Evolutionary conservation across 2,113 vertebrate species (phyloP).

Genomic region (Planiliza haematocheilus): DNA sequence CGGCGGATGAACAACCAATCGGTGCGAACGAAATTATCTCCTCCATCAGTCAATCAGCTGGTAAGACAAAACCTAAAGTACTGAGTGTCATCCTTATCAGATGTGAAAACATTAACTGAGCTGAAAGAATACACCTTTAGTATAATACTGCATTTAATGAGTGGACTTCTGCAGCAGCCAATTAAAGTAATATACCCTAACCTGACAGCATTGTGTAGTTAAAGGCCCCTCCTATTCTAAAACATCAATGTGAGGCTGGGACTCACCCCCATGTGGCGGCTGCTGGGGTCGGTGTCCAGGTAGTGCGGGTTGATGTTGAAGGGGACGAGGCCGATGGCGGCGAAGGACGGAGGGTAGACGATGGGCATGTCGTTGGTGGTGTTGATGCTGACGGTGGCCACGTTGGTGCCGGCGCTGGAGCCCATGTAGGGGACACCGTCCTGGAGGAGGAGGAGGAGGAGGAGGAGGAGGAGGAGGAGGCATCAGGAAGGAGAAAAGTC

Average conservation of each 20-base stretch:
- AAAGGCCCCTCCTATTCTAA: no score
- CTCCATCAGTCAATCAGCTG: background rate
- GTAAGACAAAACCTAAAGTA: no score
- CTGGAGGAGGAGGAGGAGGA: constrained; percentile 53
- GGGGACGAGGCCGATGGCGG: constrained; percentile 87
- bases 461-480: no score
- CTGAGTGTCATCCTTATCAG: no score
- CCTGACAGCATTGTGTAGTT: no score
- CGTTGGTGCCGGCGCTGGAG: constrained; percentile 89
- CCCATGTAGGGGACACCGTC: constrained; percentile 90
- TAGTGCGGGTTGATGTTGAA: constrained; percentile 94
- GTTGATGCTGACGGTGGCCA: constrained; percentile 88
- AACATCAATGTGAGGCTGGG: no score
- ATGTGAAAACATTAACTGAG: background rate
- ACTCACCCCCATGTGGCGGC: constrained; percentile 90
- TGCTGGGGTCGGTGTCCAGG: constrained; percentile 84
- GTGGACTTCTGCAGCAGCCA: no score
- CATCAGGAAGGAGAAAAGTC: no score
- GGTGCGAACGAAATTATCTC: background rate
- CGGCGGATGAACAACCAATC: background rate
- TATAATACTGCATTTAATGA: no score
- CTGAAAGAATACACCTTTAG: no score
- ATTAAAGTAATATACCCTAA: no score
- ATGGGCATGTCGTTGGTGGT: constrained; percentile 94
- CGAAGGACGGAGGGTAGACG: constrained; percentile 87